phyloP scores from a whole-genome alignment of 2,797 vertebrate species.

The Acomys russatus region DNA sequence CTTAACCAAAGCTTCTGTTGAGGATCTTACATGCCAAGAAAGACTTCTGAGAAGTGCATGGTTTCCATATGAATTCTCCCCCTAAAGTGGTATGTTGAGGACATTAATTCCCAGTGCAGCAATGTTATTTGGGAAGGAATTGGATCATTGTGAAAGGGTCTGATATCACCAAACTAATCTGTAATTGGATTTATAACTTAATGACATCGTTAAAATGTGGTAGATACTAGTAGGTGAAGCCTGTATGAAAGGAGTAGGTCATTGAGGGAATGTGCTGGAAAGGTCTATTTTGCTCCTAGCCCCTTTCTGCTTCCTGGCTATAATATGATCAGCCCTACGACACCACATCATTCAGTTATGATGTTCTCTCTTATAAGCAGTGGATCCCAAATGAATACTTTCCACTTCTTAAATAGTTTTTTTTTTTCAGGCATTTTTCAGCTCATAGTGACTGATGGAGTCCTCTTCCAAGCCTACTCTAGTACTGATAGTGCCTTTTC shows the following conservation, averaged over 20 bases:
- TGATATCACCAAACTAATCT: neutral
- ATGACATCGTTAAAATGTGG: neutral
- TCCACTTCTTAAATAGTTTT: neutral
- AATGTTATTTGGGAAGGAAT: neutral
- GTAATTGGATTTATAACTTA: neutral
- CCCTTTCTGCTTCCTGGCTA: neutral
- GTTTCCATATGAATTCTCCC: neutral
- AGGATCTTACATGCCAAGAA: neutral
- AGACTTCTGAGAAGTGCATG: neutral
- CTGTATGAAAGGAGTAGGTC: neutral
- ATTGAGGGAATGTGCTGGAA: neutral
- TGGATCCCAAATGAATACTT: too few species aligned
- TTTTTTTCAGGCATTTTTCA: neutral
- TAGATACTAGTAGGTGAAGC: neutral
- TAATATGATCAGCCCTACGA: neutral
- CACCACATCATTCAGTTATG: neutral
- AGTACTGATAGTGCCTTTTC: neutral
- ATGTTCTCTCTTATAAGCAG: neutral
- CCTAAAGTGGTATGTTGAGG: neutral
- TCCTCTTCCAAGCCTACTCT: neutral
- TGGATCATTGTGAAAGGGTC: neutral
- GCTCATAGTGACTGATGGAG: too few species aligned
- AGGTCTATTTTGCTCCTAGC: neutral
- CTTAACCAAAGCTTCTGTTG: neutral
- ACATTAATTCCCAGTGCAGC: neutral